Conservation (phyloP, 2,113 vertebrate species). For the Nothoprocta pentlandii region DNA sequence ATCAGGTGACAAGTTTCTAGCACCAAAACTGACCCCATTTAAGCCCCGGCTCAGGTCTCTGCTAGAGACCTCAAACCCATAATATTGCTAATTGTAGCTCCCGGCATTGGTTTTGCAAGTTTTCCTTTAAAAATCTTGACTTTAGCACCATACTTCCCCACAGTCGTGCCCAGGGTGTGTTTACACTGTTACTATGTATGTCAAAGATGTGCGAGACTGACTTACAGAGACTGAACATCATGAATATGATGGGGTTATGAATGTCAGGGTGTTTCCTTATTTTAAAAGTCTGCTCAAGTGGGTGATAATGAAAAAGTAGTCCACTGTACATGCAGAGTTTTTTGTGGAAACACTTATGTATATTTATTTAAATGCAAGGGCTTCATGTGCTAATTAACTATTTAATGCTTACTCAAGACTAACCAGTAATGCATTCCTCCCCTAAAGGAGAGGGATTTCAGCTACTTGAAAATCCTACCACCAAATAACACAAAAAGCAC, state of each 20-base stretch:
- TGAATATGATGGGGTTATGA: not conserved
- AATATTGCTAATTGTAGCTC: not conserved
- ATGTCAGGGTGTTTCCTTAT: not conserved
- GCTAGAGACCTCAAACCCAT: not conserved
- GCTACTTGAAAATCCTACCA: not conserved
- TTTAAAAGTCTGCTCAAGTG: not conserved
- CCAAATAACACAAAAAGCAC: not conserved
- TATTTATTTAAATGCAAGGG: not conserved
- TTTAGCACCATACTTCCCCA: not conserved
- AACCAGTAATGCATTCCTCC: not conserved
- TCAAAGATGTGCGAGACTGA: not conserved
- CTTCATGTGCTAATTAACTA: not conserved
- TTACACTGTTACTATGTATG: not conserved
- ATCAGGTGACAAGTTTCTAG: not conserved
- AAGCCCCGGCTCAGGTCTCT: not conserved
- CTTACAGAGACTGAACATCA: not conserved
- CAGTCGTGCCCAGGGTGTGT: not conserved
- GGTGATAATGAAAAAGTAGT: not conserved
- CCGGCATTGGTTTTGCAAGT: not conserved
- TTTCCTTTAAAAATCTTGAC: not conserved
- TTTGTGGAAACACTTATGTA: not conserved
- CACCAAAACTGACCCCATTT: not conserved
- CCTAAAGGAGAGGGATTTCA: not conserved
- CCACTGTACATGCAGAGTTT: not conserved
- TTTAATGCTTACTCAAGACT: not conserved